Conservation (phyloP, 2,113 vertebrate genomes). For the Cebidichthys violaceus region DNA sequence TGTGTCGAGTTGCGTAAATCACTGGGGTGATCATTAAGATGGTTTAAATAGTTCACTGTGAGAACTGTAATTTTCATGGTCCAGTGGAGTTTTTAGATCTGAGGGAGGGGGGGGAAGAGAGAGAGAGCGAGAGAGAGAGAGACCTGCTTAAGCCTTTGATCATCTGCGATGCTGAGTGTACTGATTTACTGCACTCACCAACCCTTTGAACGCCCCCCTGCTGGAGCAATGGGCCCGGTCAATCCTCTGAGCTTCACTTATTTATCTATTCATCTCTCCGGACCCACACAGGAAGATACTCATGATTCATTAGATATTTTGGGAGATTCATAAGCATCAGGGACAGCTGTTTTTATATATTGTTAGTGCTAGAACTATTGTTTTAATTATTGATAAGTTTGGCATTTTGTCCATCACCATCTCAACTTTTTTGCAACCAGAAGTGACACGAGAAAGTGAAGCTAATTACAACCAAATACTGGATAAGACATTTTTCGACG, state of each 20-base stretch:
- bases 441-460: too few relatives aligned
- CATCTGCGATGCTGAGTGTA: conserved; percentile 60
- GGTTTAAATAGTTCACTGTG: conserved; percentile 64
- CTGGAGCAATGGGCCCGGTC: conserved; percentile 42
- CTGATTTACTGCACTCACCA: conserved; percentile 64
- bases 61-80: conserved; percentile 64
- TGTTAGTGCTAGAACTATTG: not conserved
- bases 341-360: not conserved
- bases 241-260: conserved; percentile 46
- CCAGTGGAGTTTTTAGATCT: conserved; percentile 64
- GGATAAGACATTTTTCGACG: too few relatives aligned
- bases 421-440: too few relatives aligned
- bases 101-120: not conserved
- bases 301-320: conserved; percentile 29
- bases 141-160: conserved; percentile 72
- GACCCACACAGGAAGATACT: conserved; percentile 28
- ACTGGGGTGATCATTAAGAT: conserved; percentile 68
- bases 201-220: conserved; percentile 66
- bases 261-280: conserved; percentile 55
- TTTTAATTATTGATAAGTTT: not conserved
- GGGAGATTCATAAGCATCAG: not conserved
- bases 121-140: conserved; percentile 22
- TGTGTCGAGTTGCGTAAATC: conserved; percentile 61
- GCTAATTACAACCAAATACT: too few relatives aligned
- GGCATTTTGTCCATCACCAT: too few relatives aligned